These are phyloP conservation scores for Palaemon carinicauda DNA, from an alignment of 1,140 invertebrate species.

Conservation along the genomic window DNA sequence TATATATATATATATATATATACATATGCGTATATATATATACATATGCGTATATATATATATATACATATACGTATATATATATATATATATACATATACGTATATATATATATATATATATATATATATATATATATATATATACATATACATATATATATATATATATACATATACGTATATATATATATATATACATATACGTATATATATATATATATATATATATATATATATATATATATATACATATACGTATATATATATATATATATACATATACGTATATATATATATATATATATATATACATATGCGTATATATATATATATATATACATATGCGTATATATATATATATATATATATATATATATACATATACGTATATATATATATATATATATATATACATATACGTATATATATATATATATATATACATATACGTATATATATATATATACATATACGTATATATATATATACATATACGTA, in stretches of 20 bases:
- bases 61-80: no score
- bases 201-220: no score
- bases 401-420: no score
- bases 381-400: background rate
- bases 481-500: no score
- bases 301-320: slow-evolving; percentile 1
- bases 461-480: no score
- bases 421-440: background rate
- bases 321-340: background rate
- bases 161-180: slow-evolving; percentile 9
- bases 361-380: slow-evolving; percentile 21
- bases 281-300: slow-evolving; percentile 16
- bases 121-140: background rate
- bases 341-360: slow-evolving; percentile 12
- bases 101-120: slow-evolving; percentile 14
- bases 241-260: slow-evolving; percentile 18
- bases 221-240: no score
- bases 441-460: no score
- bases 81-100: slow-evolving; percentile 9
- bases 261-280: slow-evolving; percentile 11
- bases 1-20: no score
- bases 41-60: no score
- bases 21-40: no score
- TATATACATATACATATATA: slow-evolving; percentile 12
- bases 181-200: background rate